Conservation (phyloP, 2,113 vertebrate genomes). For the Sylvia atricapilla region DNA sequence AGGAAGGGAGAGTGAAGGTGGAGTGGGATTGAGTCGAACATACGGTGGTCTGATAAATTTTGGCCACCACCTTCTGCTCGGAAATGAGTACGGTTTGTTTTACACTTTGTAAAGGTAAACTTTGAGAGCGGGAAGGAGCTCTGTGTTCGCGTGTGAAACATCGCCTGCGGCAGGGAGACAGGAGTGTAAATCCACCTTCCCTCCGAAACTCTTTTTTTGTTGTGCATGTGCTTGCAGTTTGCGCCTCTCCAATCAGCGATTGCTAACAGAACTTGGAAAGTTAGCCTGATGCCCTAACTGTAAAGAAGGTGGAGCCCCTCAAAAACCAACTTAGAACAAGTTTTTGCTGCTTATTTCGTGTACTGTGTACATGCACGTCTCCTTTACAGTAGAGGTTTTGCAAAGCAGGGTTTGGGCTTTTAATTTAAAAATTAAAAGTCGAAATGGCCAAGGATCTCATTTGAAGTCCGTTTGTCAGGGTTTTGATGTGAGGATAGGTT, state of each 20-base stretch:
- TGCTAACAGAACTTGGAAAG: slow-evolving; percentile 5
- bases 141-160: not conserved
- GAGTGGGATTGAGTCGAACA: not conserved
- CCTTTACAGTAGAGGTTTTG: not conserved
- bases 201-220: not conserved
- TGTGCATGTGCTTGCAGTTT: slow-evolving; percentile 54
- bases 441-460: not conserved
- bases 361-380: not conserved
- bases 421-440: not conserved
- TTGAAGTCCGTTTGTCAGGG: not conserved
- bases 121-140: slow-evolving; percentile 28
- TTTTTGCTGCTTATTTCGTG: not conserved
- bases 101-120: slow-evolving; percentile 31
- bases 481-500: not conserved
- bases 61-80: slow-evolving; percentile 1
- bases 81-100: not conserved
- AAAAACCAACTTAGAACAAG: not conserved
- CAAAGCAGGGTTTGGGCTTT: not conserved
- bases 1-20: slow-evolving; percentile 6
- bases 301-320: not conserved
- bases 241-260: slow-evolving; percentile 9
- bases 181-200: slow-evolving; percentile 34
- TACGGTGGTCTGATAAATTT: not conserved
- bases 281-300: not conserved
- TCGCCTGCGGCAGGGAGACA: slow-evolving; percentile 24